Percentiles rank a stretch among this genome's conserved stretches.
These are phyloP conservation scores for Diplosoma virens DNA, from an alignment of 23 tunicate genomes.

Conservation along the genomic window DNA sequence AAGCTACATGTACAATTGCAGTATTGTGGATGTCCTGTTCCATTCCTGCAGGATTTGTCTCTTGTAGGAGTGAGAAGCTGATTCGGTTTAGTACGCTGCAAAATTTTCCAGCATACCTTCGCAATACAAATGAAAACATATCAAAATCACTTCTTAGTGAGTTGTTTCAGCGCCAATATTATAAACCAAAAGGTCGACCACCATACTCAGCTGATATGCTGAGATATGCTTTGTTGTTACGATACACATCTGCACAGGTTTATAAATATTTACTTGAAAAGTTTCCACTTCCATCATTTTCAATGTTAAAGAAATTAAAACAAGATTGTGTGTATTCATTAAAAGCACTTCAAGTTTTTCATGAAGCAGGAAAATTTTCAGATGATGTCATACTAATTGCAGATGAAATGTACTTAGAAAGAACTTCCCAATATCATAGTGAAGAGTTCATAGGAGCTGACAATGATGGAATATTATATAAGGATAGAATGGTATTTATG, in stretches of 20 bases:
- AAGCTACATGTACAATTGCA: conserved; percentile 2
- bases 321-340: neutral
- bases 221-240: neutral
- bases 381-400: conserved; percentile 1
- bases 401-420: conserved; percentile 16
- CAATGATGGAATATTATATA: neutral
- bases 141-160: neutral
- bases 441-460: conserved; percentile 1
- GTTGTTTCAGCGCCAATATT: neutral
- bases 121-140: neutral
- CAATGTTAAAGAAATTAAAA: neutral
- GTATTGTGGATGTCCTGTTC: neutral
- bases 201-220: neutral
- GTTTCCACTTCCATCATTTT: neutral
- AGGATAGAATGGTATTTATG: neutral
- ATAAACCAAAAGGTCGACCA: conserved; percentile 1
- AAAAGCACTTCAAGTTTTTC: conserved; percentile 1
- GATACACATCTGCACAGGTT: conserved; percentile 1
- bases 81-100: neutral
- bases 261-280: neutral
- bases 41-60: neutral
- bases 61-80: neutral
- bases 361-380: neutral
- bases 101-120: neutral
- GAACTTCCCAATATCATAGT: neutral